Evolutionary conservation across 2,888 invertebrate genomes (phyloP).

Genomic region (Ecliptopera silaceata): DNA sequence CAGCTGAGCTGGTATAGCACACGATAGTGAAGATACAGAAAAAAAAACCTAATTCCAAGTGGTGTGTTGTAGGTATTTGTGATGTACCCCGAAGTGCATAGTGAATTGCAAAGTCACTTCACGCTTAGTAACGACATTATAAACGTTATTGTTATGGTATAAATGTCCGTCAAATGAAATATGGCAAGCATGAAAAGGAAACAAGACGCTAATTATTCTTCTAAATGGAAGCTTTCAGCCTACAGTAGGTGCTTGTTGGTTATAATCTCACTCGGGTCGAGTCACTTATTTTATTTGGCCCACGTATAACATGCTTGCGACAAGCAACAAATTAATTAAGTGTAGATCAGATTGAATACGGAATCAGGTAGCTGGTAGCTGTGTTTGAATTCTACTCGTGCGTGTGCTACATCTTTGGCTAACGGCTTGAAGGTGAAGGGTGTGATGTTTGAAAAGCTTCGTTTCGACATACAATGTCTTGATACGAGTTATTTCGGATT

Average conservation of each 20-base stretch:
- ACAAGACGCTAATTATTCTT: too few species aligned
- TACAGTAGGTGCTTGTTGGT: too few species aligned
- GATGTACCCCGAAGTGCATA: too few species aligned
- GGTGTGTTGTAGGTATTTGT: too few species aligned
- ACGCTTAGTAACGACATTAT: too few species aligned
- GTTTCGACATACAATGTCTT: not conserved
- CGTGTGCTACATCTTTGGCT: constrained; percentile 47
- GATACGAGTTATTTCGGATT: too few species aligned
- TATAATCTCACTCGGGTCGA: too few species aligned
- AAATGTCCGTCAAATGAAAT: too few species aligned
- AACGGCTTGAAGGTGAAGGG: constrained; percentile 47
- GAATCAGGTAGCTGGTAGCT: constrained; percentile 49
- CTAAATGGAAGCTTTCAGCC: too few species aligned
- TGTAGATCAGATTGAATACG: constrained; percentile 50
- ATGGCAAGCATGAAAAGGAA: too few species aligned
- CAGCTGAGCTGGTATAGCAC: constrained; percentile 30
- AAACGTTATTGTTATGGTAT: too few species aligned
- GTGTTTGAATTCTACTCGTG: constrained; percentile 55
- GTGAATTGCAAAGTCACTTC: too few species aligned
- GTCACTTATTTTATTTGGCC: constrained; percentile 41
- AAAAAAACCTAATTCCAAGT: not conserved
- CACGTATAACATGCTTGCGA: constrained; percentile 44
- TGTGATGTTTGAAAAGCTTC: not conserved
- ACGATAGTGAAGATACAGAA: not conserved
- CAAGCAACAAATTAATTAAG: constrained; percentile 55